phyloP scores from a whole-genome alignment of 2,113 vertebrate species.

The Salminus brasiliensis region DNA sequence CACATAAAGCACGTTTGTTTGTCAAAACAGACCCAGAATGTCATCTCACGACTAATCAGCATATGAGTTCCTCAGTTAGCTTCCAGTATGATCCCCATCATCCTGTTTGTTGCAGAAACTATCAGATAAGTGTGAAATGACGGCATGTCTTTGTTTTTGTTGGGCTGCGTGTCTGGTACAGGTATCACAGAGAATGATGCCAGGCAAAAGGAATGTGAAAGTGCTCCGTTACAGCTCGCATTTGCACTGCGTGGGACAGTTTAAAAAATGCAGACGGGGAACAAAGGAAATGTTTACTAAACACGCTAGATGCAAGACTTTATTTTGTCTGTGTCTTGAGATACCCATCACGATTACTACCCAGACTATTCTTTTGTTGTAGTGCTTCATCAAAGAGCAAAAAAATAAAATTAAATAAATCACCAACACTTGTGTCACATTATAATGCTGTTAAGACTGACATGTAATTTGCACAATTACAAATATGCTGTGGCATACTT shows the following conservation, averaged over 20 bases:
- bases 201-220: slow-evolving; percentile 29
- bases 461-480: too few species aligned
- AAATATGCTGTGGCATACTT: too few species aligned
- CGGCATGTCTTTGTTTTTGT: slow-evolving; percentile 43
- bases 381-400: too few species aligned
- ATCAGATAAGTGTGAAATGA: slow-evolving; percentile 44
- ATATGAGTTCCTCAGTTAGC: slow-evolving; percentile 41
- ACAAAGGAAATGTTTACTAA: slow-evolving; percentile 35
- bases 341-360: background rate
- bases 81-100: slow-evolving; percentile 32
- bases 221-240: slow-evolving; percentile 4
- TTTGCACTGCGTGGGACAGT: slow-evolving; percentile 11
- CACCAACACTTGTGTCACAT: too few species aligned
- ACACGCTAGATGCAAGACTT: background rate
- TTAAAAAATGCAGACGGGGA: slow-evolving; percentile 15
- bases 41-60: slow-evolving; percentile 36
- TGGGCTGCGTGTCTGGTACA: slow-evolving; percentile 31
- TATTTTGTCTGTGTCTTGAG: slow-evolving; percentile 5
- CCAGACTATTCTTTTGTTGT: background rate
- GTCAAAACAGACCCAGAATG: slow-evolving; percentile 42
- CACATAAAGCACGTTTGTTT: slow-evolving; percentile 9
- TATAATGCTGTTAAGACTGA: too few species aligned
- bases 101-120: slow-evolving; percentile 33
- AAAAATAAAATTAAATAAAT: too few species aligned
- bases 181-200: slow-evolving; percentile 32